Base-by-base conservation (phyloP, 2,113 vertebrate genomes). In the Penelope pileata region DNA sequence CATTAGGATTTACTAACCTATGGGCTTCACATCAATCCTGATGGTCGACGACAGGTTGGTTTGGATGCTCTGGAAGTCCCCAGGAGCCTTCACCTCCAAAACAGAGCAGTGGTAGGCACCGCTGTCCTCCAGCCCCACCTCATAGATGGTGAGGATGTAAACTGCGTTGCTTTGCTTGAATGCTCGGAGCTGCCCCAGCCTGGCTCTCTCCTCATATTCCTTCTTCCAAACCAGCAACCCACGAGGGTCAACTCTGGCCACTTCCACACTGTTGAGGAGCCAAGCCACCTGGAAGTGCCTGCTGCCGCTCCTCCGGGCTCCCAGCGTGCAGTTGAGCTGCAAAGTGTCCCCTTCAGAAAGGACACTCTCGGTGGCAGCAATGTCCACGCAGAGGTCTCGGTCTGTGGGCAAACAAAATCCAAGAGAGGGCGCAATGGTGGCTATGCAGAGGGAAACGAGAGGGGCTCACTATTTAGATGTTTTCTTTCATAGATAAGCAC, bases 91-190 rank as follows among this genome's bases (percentile, higher is more conserved):
- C 93, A 98, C 70, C 90, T 98, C 98, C 0, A 87, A 98, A 32
- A 97, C 98, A 10, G 87, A 95, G 62, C 99, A 99, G 14, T 51
- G 72, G 93, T 99, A 99, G 0, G 12, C 17, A 1, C 99, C 99
- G 3, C 96, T 81, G 58, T 99, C 99, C 73, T 97, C 85, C 19
- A 97, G 90, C 64, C 90, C 94, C 67, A 96, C 95, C 7, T 98
- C 93, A 26, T 43, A 96, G 68, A 99, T 63, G 43, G 42, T 97
- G 47, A 99, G 95, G 54, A 78, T 42, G 66, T 98, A 98, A 88
- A 97, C 63, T 2, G 58, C 58, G 26, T 96, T 91, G 50, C 79
- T 97, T 32, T 60, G 87, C 78, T 98, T 98, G 22, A 94, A 91
- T 5, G 97, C 94, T 73, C 15, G 96, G 43, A 99, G 80, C 83